Evolutionary conservation across 1,140 invertebrate species (phyloP).

Genomic region (Stenopsyche tienmushanensis): DNA sequence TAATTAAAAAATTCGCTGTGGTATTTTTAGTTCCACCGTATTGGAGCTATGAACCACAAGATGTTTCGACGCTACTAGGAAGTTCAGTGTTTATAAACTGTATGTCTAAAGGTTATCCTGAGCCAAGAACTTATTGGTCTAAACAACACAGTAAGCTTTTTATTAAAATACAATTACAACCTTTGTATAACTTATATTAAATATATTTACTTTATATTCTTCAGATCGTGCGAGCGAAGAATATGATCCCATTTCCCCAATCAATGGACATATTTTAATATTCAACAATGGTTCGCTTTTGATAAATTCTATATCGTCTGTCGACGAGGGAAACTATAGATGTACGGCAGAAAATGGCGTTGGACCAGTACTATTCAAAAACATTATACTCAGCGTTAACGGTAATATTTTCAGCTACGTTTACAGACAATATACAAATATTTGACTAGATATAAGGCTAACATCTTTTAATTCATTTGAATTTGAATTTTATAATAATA

Average conservation of each 20-base stretch:
- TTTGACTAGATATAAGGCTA: too few species aligned
- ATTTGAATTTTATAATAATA: not conserved
- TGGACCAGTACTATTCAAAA: slow-evolving; percentile 72
- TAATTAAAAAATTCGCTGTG: slow-evolving; percentile 4
- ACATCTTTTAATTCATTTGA: not conserved
- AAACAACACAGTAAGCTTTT: slow-evolving; percentile 52
- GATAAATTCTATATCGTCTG: slow-evolving; percentile 68
- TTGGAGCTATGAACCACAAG: slow-evolving; percentile 67
- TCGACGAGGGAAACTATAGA: slow-evolving; percentile 81
- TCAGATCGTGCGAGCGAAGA: slow-evolving; percentile 29
- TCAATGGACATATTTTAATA: slow-evolving; percentile 31
- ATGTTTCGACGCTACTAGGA: slow-evolving; percentile 62
- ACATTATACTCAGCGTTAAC: slow-evolving; percentile 75
- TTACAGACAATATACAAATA: not conserved
- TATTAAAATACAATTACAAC: not conserved
- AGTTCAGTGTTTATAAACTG: slow-evolving; percentile 63
- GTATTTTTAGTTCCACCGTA: slow-evolving; percentile 63
- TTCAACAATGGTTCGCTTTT: slow-evolving; percentile 71
- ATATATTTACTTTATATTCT: slow-evolving; percentile 10
- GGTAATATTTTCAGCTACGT: slow-evolving; percentile 53
- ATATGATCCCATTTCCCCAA: slow-evolving; percentile 32
- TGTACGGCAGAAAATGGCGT: slow-evolving; percentile 86
- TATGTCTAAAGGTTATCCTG: slow-evolving; percentile 64
- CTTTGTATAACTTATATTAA: slow-evolving; percentile 6
- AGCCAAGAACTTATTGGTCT: slow-evolving; percentile 64